Conservation (phyloP, 2,113 vertebrate genomes). For the Xiphophorus maculatus region DNA sequence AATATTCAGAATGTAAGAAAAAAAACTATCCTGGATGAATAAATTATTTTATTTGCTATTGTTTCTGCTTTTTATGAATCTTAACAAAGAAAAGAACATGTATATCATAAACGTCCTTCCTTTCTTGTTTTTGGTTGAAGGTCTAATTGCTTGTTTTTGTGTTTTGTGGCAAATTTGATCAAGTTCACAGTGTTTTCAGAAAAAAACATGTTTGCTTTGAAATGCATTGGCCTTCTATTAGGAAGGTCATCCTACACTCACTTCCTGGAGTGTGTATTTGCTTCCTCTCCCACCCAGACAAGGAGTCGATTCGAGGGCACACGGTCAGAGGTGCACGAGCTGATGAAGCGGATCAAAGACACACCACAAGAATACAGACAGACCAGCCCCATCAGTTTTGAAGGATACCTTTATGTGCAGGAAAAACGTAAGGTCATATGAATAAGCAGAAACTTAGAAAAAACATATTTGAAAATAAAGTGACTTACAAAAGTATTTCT, state of each 20-base stretch:
- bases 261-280: slow-evolving; percentile 34
- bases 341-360: slow-evolving; percentile 93
- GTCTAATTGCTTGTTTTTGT: neutral
- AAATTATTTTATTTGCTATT: neutral
- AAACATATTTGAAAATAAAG: neutral
- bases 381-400: slow-evolving; percentile 89
- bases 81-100: neutral
- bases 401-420: slow-evolving; percentile 96
- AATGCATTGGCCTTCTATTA: slow-evolving; percentile 8
- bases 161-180: neutral
- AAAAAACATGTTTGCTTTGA: neutral
- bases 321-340: slow-evolving; percentile 91
- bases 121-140: neutral
- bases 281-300: slow-evolving; percentile 78
- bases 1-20: slow-evolving; percentile 98
- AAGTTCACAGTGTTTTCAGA: neutral
- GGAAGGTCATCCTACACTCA: slow-evolving; percentile 9
- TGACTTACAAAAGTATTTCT: neutral
- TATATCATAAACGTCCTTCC: neutral
- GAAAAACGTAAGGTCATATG: slow-evolving; percentile 88
- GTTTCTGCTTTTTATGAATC: neutral
- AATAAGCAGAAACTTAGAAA: neutral
- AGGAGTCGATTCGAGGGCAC: slow-evolving; percentile 95
- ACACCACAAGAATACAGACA: slow-evolving; percentile 91
- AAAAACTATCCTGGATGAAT: neutral